phyloP scores from a whole-genome alignment of 2,113 vertebrate genomes.

The Podarcis cretensis region DNA sequence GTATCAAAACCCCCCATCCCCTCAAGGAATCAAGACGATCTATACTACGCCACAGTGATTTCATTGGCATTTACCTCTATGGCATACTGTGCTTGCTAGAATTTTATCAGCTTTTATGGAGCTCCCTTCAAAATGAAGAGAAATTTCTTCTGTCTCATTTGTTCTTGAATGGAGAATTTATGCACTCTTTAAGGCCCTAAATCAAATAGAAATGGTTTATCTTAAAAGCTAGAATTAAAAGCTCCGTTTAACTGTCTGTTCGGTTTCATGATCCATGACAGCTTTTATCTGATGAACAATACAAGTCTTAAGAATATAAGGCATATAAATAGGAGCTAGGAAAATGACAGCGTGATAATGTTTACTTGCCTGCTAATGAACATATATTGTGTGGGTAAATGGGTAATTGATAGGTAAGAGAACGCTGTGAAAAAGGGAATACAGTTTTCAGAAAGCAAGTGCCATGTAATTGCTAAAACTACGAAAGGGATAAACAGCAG shows the following conservation, averaged over 20 bases:
- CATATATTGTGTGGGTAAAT: neutral
- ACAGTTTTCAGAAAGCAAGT: neutral
- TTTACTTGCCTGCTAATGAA: conserved; percentile 43
- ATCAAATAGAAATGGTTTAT: conserved; percentile 25
- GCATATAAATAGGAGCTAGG: conserved; percentile 24
- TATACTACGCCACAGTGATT: neutral
- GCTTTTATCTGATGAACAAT: conserved; percentile 46
- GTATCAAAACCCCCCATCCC: neutral
- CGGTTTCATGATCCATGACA: conserved; percentile 35
- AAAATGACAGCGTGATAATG: conserved; percentile 24
- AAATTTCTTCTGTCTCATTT: neutral
- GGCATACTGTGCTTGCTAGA: conserved; percentile 38
- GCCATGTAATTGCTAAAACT: neutral
- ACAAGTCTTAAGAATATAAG: conserved; percentile 49
- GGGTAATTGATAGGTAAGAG: conserved; percentile 11
- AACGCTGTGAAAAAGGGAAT: conserved; percentile 15
- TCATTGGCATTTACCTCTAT: neutral
- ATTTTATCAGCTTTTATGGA: fast-evolving
- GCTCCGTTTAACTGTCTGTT: conserved; percentile 47
- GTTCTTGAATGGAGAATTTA: conserved; percentile 8
- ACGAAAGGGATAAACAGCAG: neutral
- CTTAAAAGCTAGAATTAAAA: conserved; percentile 49
- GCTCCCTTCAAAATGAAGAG: neutral
- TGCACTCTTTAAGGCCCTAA: conserved; percentile 30
- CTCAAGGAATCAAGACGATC: neutral